Evolutionary conservation across 2,888 invertebrate species (phyloP).

Genomic region (Thereva unica): DNA sequence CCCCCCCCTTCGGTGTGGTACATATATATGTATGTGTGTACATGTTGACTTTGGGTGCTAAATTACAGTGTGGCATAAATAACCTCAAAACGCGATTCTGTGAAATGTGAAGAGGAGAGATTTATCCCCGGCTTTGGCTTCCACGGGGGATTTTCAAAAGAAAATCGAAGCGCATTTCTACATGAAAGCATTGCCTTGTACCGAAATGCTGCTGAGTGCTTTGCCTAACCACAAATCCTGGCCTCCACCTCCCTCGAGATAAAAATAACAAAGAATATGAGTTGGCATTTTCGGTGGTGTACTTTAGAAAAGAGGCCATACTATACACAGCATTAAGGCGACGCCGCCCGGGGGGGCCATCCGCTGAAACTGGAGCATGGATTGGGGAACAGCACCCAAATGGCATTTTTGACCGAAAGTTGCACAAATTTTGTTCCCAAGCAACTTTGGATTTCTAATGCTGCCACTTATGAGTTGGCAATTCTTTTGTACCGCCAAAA

Average conservation of each 20-base stretch:
- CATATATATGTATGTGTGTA: no score
- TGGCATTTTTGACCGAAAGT: constrained; percentile 25
- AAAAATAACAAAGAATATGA: no score
- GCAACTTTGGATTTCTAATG: constrained; percentile 4
- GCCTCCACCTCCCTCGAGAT: no score
- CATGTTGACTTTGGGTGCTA: constrained; percentile 8
- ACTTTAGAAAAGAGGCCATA: no score
- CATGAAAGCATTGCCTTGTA: constrained; percentile 12
- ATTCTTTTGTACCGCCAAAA: no score
- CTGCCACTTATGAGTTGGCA: constrained; percentile 8
- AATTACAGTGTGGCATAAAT: not conserved
- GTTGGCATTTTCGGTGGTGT: no score
- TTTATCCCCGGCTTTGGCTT: constrained; percentile 12
- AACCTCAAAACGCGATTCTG: not conserved
- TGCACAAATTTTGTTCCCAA: constrained; percentile 16
- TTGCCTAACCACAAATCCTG: not conserved
- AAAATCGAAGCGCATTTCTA: constrained; percentile 28
- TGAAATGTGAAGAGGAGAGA: constrained; percentile 10
- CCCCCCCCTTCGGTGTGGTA: no score
- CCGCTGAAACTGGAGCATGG: constrained; percentile 3
- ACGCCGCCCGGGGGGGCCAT: not conserved
- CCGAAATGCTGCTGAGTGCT: constrained; percentile 18
- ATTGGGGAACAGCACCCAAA: constrained; percentile 4
- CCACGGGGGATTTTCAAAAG: constrained; percentile 15
- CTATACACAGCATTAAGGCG: no score